Evolutionary conservation across 2,113 vertebrate genomes (phyloP).

Genomic region (Corapipo altera): DNA sequence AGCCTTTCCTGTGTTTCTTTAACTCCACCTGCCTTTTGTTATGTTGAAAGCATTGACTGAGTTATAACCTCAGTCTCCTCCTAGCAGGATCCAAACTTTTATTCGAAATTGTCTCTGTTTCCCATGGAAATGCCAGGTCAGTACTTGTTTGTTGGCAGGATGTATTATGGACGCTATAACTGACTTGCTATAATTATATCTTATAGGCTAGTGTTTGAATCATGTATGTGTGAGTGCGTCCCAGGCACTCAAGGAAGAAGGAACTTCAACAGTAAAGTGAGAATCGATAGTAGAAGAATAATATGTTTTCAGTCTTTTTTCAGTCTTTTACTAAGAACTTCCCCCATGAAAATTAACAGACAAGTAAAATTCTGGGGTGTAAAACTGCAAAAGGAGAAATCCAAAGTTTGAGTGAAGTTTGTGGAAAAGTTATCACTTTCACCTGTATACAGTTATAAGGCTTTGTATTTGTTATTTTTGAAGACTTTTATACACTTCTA

Average conservation of each 20-base stretch:
- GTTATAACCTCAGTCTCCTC: background rate
- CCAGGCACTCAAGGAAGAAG: background rate
- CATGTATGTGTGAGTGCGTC: accelerated
- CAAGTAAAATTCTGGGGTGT: background rate
- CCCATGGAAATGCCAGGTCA: background rate
- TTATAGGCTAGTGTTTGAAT: background rate
- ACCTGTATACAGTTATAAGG: background rate
- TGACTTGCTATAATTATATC: background rate
- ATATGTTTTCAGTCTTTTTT: background rate
- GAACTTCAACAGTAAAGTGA: background rate
- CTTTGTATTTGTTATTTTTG: background rate
- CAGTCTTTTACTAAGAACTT: background rate
- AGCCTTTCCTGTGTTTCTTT: background rate
- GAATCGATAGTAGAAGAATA: background rate
- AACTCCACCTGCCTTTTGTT: background rate
- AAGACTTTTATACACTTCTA: background rate
- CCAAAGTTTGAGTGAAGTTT: background rate
- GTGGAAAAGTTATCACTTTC: background rate
- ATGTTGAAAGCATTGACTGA: background rate
- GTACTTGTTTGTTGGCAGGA: background rate
- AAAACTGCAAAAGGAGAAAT: background rate
- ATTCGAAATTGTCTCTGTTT: background rate
- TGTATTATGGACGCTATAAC: background rate
- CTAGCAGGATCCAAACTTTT: background rate
- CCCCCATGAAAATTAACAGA: background rate